Evolutionary conservation across 23 tunicate genomes (phyloP).

Genomic region (Corella eumyota): DNA sequence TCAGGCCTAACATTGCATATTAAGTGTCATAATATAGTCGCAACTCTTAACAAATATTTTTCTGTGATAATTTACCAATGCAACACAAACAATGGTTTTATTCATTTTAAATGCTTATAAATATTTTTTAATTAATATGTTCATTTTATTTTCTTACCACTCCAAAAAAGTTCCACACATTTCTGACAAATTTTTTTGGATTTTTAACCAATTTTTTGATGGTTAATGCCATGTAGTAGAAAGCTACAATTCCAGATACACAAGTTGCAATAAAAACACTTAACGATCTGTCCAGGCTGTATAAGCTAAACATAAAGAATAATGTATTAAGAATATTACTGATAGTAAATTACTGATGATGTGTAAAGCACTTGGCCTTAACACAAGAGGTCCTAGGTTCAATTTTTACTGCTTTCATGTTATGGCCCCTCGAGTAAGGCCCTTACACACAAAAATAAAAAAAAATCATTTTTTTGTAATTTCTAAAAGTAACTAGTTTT

Average conservation of each 20-base stretch:
- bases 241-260: constrained; percentile 3
- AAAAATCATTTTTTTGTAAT: too few relatives aligned
- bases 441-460: too few relatives aligned
- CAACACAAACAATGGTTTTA: background rate
- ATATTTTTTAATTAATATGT: too few relatives aligned
- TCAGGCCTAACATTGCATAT: background rate
- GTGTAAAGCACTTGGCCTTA: too few relatives aligned
- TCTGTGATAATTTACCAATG: background rate
- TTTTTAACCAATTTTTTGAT: constrained; percentile 5
- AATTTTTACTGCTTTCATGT: too few relatives aligned
- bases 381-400: too few relatives aligned
- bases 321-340: background rate
- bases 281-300: constrained; percentile 4
- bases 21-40: background rate
- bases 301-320: constrained; percentile 7
- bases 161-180: constrained; percentile 23
- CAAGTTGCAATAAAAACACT: constrained; percentile 14
- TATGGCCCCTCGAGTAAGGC: too few relatives aligned
- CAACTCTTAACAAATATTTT: background rate
- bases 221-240: constrained; percentile 14
- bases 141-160: too few relatives aligned
- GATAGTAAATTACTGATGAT: too few relatives aligned
- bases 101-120: background rate
- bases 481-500: too few relatives aligned
- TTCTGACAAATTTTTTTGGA: constrained; percentile 14